phyloP scores from a whole-genome alignment of 2,113 vertebrate species.

The Epinephelus lanceolatus region DNA sequence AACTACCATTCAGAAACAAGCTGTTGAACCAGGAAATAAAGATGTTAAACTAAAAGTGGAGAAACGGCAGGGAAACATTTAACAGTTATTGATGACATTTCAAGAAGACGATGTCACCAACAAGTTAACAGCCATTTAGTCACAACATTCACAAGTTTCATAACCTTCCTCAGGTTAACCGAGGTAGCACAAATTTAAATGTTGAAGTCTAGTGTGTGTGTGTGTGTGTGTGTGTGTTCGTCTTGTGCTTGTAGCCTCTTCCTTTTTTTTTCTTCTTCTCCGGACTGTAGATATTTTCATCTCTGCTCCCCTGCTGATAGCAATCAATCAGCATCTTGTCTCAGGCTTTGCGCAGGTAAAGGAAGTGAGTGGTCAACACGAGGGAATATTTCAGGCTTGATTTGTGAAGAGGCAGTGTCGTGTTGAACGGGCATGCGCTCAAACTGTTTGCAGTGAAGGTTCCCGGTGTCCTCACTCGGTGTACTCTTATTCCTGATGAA shows the following conservation, averaged over 20 bases:
- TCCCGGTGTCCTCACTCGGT: constrained; percentile 51
- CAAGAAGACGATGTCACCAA: not conserved
- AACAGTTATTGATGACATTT: constrained; percentile 10
- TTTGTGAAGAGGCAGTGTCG: constrained; percentile 78
- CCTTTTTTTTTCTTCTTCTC: constrained; percentile 57
- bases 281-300: constrained; percentile 83
- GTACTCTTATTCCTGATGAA: constrained; percentile 42
- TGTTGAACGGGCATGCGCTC: constrained; percentile 67
- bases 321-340: constrained; percentile 87
- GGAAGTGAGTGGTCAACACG: constrained; percentile 78
- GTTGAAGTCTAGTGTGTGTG: constrained; percentile 44
- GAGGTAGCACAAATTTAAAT: constrained; percentile 51
- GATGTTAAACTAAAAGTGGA: constrained; percentile 20
- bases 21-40: constrained; percentile 19
- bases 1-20: not conserved
- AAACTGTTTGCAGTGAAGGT: constrained; percentile 51
- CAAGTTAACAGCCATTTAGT: not conserved
- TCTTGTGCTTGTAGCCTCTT: constrained; percentile 50
- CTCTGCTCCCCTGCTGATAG: constrained; percentile 83
- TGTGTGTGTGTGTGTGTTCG: constrained; percentile 2
- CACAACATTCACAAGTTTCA: not conserved
- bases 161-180: constrained; percentile 31
- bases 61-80: not conserved
- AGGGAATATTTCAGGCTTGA: constrained; percentile 83
- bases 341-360: constrained; percentile 82